Evolutionary conservation across 1,140 invertebrate species (phyloP), one percentile per base, ranked within the genome.

Genomic region (Pseudomyrmex gracilis): DNA sequence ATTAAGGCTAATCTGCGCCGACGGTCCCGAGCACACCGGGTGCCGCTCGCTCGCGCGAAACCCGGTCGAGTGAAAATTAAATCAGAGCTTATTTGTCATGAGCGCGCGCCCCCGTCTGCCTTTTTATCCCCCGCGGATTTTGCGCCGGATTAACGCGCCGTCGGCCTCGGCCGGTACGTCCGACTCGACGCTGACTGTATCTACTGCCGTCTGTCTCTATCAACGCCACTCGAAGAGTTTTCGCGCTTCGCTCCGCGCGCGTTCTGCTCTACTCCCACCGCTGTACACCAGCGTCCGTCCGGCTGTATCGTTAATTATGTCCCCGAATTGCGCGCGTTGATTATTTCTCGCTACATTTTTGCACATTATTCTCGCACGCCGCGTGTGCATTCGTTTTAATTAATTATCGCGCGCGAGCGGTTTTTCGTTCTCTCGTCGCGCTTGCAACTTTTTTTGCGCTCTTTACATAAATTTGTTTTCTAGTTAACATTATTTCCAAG

Each of bases 21-120:
- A 87, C 90, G 85, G 88, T 89, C 87, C 61, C 58, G 68, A 51
- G 51, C 73, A 77, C 49, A 83, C 53, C 84, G 83, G 82, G 73
- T 88, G 83, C 83, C 85, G 80, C 43, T 55, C 53, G 51, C 53
- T 76, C 71, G 47, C 55, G 53, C 70, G 66, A 87, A 89, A 91
- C 85, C 77, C 87, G 88, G 87, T 91, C 87, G 89, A 89, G 88
- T 85, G 88, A 91, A 89, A 92, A 93, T 92, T 92, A 92, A 92
- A 92, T 93, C 92, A 90, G 86, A 87, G 88, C 89, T 93, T 92
- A 92, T 92, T 92, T 91, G 90, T 92, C 91, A 90, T 84, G 67
- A 91, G 71, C 87, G 85, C 74, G 80, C 70, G 63, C 83, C 82
- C 34, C 86, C 86, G 84, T 86, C 86, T 89, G 89, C 90, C 88